Conservation (phyloP, 1,140 invertebrate species). For the Penaeus japonicus region DNA sequence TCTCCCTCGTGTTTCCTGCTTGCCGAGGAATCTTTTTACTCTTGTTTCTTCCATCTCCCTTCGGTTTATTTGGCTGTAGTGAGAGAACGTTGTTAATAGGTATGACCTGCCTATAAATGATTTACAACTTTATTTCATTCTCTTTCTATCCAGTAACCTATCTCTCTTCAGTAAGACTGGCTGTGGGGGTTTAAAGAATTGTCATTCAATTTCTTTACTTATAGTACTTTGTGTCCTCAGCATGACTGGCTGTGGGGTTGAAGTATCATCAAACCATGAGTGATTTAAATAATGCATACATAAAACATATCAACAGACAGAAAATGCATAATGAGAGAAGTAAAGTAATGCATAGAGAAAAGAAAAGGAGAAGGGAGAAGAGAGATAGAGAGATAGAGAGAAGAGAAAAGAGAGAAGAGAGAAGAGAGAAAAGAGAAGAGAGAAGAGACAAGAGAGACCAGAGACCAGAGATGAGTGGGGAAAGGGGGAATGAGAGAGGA, state of each 20-base stretch:
- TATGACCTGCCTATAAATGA: no score
- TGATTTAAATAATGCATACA: no score
- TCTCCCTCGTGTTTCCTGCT: constrained; percentile 85
- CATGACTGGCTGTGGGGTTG: no score
- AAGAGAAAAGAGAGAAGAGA: not conserved
- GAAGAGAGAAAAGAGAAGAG: not conserved
- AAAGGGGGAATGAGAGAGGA: not conserved
- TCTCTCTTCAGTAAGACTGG: not conserved
- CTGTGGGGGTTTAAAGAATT: not conserved
- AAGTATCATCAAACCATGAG: no score
- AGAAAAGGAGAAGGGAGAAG: not conserved
- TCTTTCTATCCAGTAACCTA: no score
- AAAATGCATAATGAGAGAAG: no score
- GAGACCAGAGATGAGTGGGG: not conserved
- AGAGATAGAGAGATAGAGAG: not conserved
- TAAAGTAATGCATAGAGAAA: no score
- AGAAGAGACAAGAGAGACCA: not conserved
- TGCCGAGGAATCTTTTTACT: constrained; percentile 84
- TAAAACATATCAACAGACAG: no score
- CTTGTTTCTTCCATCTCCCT: constrained; percentile 67
- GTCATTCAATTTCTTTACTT: no score
- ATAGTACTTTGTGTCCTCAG: no score
- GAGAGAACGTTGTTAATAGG: constrained; percentile 20
- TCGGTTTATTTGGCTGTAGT: constrained; percentile 58
- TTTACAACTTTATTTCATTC: no score